These are phyloP conservation scores for Trogon surrucura DNA, from an alignment of 2,113 vertebrate genomes.

Conservation along the genomic window DNA sequence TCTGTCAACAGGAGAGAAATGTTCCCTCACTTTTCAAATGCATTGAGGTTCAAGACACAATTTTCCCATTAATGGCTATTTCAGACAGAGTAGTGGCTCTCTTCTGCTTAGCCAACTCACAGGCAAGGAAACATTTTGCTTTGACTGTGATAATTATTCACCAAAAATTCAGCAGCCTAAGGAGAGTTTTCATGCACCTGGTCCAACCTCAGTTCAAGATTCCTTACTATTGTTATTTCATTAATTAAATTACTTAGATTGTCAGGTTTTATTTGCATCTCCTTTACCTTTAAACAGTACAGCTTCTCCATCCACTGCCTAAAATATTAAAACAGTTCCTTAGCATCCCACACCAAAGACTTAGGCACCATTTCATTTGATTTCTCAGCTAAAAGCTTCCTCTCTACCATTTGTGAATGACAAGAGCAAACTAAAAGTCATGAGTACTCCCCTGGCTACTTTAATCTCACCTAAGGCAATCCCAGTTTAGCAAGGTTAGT, in stretches of 20 bases:
- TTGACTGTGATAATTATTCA: background rate
- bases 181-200: background rate
- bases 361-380: background rate
- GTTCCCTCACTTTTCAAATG: background rate
- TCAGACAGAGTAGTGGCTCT: background rate
- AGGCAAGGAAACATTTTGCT: background rate
- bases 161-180: background rate
- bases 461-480: background rate
- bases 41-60: background rate
- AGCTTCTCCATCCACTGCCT: background rate
- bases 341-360: background rate
- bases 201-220: background rate
- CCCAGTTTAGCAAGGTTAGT: background rate
- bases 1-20: background rate
- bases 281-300: background rate
- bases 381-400: slow-evolving; percentile 11
- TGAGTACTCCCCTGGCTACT: background rate
- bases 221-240: slow-evolving; percentile 8
- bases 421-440: background rate
- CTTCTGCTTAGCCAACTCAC: background rate
- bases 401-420: background rate
- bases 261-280: background rate
- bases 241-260: background rate
- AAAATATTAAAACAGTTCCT: slow-evolving; percentile 19
- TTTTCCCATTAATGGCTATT: slow-evolving; percentile 17